phyloP scores from a whole-genome alignment of 2,113 vertebrate genomes.

The Protomyctophum bolini region DNA sequence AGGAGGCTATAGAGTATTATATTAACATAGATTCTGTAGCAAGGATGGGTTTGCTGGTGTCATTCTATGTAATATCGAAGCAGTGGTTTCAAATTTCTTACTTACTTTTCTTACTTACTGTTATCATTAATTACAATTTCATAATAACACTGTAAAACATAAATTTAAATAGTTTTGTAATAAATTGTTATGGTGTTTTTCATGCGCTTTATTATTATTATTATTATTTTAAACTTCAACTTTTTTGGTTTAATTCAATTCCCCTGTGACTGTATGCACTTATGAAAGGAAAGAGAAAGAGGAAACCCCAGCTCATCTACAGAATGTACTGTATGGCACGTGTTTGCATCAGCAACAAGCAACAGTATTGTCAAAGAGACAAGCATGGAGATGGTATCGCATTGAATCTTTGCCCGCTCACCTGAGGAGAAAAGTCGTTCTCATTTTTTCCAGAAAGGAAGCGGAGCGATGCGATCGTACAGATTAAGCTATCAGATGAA shows the following conservation, averaged over 20 bases:
- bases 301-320: background rate
- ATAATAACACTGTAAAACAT: too few relatives aligned
- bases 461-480: background rate
- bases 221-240: background rate
- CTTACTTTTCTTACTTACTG: too few relatives aligned
- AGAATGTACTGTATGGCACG: background rate
- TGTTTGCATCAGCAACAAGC: too few relatives aligned
- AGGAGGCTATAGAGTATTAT: constrained; percentile 23
- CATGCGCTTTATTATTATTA: too few relatives aligned
- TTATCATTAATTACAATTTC: too few relatives aligned
- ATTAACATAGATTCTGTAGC: constrained; percentile 20
- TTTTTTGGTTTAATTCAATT: background rate
- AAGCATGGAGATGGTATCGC: background rate
- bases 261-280: background rate
- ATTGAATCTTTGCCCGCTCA: background rate
- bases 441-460: background rate
- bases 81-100: constrained; percentile 10
- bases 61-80: constrained; percentile 14
- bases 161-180: too few relatives aligned
- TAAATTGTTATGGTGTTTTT: too few relatives aligned
- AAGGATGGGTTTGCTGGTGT: constrained; percentile 26
- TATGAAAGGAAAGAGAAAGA: background rate
- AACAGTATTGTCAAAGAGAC: background rate
- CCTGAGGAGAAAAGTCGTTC: background rate
- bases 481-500: background rate